These are phyloP conservation scores for Alviniconcha marisindica DNA, from an alignment of 1,140 invertebrate genomes.

Conservation along the genomic window DNA sequence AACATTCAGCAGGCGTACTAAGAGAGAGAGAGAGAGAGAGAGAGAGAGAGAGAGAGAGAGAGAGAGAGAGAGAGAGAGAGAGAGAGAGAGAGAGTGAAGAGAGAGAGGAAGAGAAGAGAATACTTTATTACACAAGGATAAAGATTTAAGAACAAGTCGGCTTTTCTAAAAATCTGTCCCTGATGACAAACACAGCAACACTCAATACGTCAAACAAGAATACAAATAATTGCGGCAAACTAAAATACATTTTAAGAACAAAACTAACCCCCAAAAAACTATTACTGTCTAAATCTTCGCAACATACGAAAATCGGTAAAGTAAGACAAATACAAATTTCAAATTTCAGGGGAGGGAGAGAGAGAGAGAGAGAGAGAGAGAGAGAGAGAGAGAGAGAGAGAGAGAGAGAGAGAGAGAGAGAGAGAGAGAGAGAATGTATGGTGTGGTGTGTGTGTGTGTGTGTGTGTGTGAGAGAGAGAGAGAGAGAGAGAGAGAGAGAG, in stretches of 20 bases:
- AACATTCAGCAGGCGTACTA: neutral
- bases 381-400: neutral
- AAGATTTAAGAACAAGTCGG: no score
- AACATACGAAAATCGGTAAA: no score
- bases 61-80: neutral
- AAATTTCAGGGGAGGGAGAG: neutral
- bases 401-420: neutral
- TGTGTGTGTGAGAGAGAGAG: neutral
- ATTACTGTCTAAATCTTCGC: no score
- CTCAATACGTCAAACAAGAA: no score
- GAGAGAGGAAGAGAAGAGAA: neutral
- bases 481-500: constrained; percentile 14
- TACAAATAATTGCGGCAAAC: no score
- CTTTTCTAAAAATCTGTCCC: no score
- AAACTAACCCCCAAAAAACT: no score
- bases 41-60: neutral
- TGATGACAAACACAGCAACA: no score
- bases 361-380: neutral
- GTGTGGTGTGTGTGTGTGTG: no score
- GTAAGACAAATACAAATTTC: no score
- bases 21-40: neutral
- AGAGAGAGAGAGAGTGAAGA: neutral
- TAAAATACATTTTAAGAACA: no score
- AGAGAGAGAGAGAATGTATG: neutral
- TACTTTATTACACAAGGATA: no score